Evolutionary conservation across 2,113 vertebrate genomes (phyloP).

Genomic region (Sisor rabdophorus): DNA sequence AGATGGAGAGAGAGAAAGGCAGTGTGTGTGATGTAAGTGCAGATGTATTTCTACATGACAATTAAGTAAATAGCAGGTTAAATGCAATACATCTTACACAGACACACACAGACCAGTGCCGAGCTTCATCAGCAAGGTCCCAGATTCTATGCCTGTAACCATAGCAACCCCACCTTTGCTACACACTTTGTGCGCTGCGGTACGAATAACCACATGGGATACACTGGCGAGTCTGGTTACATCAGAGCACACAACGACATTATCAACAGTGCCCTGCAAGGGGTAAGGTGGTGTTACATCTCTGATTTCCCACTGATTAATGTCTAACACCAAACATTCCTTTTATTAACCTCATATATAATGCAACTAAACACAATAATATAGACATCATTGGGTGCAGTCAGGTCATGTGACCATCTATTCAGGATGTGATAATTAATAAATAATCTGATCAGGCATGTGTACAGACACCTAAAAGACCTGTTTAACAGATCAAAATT

Average conservation of each 20-base stretch:
- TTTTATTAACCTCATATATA: neutral
- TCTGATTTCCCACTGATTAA: too few relatives aligned
- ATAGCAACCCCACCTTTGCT: conserved; percentile 30
- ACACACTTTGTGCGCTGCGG: neutral
- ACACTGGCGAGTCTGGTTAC: neutral
- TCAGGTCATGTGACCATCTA: neutral
- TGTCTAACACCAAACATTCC: neutral
- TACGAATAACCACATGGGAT: neutral
- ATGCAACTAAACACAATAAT: neutral
- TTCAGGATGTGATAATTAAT: neutral
- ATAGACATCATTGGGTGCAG: neutral
- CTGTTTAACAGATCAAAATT: conserved; percentile 57
- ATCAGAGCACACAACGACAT: neutral
- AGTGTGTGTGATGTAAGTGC: conserved; percentile 9
- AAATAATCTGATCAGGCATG: conserved; percentile 12
- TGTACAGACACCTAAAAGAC: conserved; percentile 24
- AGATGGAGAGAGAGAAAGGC: too few relatives aligned
- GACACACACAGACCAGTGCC: neutral
- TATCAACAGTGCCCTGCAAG: neutral
- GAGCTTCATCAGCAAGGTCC: conserved; percentile 25
- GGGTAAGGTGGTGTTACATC: too few relatives aligned
- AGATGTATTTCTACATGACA: conserved; percentile 33
- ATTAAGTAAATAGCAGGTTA: conserved; percentile 50
- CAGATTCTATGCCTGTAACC: conserved; percentile 22
- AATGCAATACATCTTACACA: neutral